These are phyloP conservation scores for Ctenomys sociabilis DNA, from an alignment of 2,113 vertebrate species.

Conservation along the genomic window DNA sequence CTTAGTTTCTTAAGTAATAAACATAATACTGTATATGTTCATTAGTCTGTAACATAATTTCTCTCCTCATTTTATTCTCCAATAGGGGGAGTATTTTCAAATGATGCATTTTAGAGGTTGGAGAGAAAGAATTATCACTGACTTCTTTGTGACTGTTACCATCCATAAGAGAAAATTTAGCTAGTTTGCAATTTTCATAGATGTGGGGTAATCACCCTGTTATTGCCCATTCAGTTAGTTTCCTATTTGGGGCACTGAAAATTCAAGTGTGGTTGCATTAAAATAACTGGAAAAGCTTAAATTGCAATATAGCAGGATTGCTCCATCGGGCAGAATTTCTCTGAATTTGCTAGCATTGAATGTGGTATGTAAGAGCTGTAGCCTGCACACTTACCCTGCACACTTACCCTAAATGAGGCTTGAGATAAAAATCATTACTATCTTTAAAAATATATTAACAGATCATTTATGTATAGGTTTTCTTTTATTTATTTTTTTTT, in stretches of 20 bases:
- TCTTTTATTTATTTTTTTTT: neutral
- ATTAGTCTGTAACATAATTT: constrained; percentile 67
- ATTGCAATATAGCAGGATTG: neutral
- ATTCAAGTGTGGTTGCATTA: constrained; percentile 50
- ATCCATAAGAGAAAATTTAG: constrained; percentile 61
- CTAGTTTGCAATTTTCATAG: constrained; percentile 71
- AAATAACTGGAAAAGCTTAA: constrained; percentile 5
- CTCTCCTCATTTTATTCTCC: constrained; percentile 51
- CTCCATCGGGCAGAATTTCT: constrained; percentile 3
- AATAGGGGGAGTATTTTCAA: constrained; percentile 51
- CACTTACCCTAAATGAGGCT: neutral
- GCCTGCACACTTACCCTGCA: neutral
- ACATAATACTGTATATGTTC: constrained; percentile 39
- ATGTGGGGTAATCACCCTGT: constrained; percentile 65
- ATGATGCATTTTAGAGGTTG: constrained; percentile 28
- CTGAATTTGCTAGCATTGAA: neutral
- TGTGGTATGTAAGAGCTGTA: neutral
- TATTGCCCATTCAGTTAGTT: constrained; percentile 72
- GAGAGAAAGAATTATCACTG: constrained; percentile 61
- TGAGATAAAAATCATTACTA: constrained; percentile 5
- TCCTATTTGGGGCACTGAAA: constrained; percentile 68
- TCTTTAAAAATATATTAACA: neutral
- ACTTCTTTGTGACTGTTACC: constrained; percentile 62
- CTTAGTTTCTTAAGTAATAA: constrained; percentile 7
- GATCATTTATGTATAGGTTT: neutral